phyloP scores from a whole-genome alignment of 2,797 vertebrate genomes.

The Petrocephalus schoutedeni region DNA sequence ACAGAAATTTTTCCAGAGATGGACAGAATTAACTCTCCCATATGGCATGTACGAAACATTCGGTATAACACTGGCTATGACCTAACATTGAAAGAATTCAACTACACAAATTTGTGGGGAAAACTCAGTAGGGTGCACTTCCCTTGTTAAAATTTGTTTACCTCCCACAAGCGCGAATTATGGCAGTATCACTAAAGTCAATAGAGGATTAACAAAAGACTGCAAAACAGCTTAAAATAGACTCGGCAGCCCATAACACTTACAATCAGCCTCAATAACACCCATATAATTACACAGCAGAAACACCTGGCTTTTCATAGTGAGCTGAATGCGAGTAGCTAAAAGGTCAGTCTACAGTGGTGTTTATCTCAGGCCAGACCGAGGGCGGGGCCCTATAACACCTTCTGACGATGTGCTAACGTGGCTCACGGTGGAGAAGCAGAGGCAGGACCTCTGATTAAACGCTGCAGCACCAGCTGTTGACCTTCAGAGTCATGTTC shows the following conservation, averaged over 20 bases:
- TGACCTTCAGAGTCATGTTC: not conserved
- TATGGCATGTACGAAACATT: not conserved
- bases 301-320: not conserved
- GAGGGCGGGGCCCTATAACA: not conserved
- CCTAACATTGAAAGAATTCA: not conserved
- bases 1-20: not conserved
- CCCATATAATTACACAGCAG: not conserved
- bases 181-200: not conserved
- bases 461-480: not conserved
- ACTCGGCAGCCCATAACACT: not conserved
- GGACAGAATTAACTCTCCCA: not conserved
- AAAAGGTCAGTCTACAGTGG: slow-evolving; percentile 12
- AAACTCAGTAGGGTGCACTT: slow-evolving; percentile 5
- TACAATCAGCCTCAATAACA: slow-evolving; percentile 3
- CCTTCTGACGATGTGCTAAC: not conserved
- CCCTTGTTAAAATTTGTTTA: slow-evolving; percentile 10
- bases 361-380: not conserved
- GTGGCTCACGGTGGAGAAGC: not conserved
- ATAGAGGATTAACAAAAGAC: not conserved
- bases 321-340: not conserved
- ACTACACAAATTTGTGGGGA: not conserved
- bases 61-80: not conserved
- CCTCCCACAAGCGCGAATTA: not conserved
- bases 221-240: not conserved
- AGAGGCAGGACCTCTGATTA: slow-evolving; percentile 4